Evolutionary conservation across 2,113 vertebrate species (phyloP).

Genomic region (Paramormyrops kingsleyae): DNA sequence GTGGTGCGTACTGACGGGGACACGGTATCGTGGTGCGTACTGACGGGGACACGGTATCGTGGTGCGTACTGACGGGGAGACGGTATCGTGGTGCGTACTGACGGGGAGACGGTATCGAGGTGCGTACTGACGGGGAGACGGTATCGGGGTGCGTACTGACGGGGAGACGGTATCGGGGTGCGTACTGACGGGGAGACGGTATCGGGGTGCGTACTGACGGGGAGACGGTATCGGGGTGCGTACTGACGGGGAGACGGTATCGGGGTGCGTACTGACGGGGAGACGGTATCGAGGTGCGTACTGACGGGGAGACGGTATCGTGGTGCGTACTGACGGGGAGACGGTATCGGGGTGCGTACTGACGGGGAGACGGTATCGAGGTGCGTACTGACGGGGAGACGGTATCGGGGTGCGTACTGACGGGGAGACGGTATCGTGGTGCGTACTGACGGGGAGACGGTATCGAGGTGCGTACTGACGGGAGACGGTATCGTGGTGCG

Average conservation of each 20-base stretch:
- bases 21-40: too few relatives aligned
- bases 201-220: constrained; percentile 70
- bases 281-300: background rate
- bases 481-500: constrained; percentile 86
- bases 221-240: too few relatives aligned
- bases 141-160: too few relatives aligned
- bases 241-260: background rate
- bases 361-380: background rate
- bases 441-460: constrained; percentile 20
- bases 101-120: too few relatives aligned
- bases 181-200: constrained; percentile 56
- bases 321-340: constrained; percentile 59
- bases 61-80: background rate
- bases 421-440: constrained; percentile 83
- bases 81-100: background rate
- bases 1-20: constrained; percentile 63
- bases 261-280: background rate
- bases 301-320: constrained; percentile 70
- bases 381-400: constrained; percentile 31
- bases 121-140: too few relatives aligned
- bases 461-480: background rate
- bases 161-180: too few relatives aligned
- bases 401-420: constrained; percentile 70
- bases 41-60: background rate
- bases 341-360: too few relatives aligned